Evolutionary conservation across 2,888 invertebrate genomes (phyloP), one percentile per base, ranked within the genome.

Genomic region (Lomographa bimaculata): DNA sequence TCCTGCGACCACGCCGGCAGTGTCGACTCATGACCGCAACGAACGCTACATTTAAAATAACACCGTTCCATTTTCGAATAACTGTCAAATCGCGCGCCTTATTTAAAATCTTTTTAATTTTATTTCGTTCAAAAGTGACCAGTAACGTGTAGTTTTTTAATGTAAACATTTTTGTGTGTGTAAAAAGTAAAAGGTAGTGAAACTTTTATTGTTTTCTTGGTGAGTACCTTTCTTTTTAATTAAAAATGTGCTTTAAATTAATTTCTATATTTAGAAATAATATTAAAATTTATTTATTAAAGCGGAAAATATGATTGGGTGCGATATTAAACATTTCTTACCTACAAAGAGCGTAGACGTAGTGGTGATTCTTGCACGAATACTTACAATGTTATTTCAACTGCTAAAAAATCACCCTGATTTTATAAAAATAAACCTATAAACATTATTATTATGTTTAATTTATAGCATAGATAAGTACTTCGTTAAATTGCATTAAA

Each of bases 121-220:
- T 35, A 35, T 44, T 35, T 54, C 30, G 21, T 50, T 51, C 18
- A 24, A 14, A 28, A 42, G 50, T 60, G 52, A 17, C 37, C 28
- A 3, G 3, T 14, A 2, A 3, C 14, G 14, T 14, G 14, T 4
- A 14, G 2, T 4, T 3, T 14, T 14, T 14, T 12, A 24, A 27
- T 25, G n/a, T n/a, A n/a, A n/a, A 23, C 14, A 19, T 17, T 40
- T 35, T 45, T 49, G 46, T 27, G 40, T 32, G 49, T 49, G 49
- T 30, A 49, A 61, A 79, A 80, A 80, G 78, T 77, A 81, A 80
- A 81, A 81, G 79, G 79, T 76, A 75, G 80, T 79, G 80, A 76
- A 71, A 74, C 72, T 57, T 49, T 72, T 66, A 58, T 65, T 63
- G 64, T 71, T 70, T 61, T 24, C 12, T 7, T 32, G 79, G 82